Evolutionary conservation across 2,888 invertebrate genomes (phyloP).

Genomic region (Agriotes lineatus): DNA sequence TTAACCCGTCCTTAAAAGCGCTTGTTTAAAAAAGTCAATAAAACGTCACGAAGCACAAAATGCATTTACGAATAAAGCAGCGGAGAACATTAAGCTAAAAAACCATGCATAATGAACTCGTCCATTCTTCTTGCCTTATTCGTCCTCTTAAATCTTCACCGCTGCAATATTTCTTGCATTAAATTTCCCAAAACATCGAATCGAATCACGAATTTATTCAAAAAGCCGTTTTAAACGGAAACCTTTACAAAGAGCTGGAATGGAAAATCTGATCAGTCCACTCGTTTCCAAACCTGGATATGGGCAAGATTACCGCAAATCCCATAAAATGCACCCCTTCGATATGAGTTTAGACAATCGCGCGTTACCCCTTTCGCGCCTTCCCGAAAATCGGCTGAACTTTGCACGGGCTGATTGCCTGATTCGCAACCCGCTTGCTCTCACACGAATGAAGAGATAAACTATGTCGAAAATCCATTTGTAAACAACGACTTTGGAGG

Average conservation of each 20-base stretch:
- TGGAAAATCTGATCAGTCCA: background rate
- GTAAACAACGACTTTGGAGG: constrained; percentile 22
- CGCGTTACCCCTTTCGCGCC: constrained; percentile 13
- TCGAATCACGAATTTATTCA: no score
- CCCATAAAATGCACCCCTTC: background rate
- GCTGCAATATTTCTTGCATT: no score
- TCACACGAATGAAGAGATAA: constrained; percentile 11
- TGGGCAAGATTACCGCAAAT: background rate
- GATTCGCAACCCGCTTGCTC: constrained; percentile 12
- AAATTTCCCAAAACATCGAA: no score
- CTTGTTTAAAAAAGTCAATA: background rate
- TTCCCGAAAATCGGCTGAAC: constrained; percentile 21
- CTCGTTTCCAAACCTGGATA: background rate
- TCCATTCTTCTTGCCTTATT: no score
- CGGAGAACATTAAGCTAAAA: background rate
- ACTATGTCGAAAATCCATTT: constrained; percentile 26
- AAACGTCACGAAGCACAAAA: background rate
- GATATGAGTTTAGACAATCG: constrained; percentile 10
- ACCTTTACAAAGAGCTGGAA: background rate
- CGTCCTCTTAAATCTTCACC: no score
- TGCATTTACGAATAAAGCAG: background rate
- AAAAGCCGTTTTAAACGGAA: no score
- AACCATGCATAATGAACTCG: background rate
- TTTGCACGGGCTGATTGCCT: constrained; percentile 21
- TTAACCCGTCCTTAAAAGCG: no score